Percentiles rank a stretch among this genome's conserved stretches.
phyloP scores from a whole-genome alignment of 1,140 invertebrate genomes.

The Drosophila trapezifrons region DNA sequence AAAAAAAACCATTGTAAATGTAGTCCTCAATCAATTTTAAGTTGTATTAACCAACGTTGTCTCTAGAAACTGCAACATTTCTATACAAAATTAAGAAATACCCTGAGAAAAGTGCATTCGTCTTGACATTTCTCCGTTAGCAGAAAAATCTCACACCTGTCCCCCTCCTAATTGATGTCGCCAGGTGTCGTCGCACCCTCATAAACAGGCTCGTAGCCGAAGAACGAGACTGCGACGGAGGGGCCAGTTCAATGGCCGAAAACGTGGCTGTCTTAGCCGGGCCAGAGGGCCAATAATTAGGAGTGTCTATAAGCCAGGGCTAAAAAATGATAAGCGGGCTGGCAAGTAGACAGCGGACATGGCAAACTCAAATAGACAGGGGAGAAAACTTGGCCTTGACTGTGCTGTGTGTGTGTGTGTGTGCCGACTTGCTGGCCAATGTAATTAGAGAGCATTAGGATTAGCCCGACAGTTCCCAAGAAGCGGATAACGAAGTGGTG shows the following conservation, averaged over 20 bases:
- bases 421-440: constrained; percentile 53
- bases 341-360: constrained; percentile 64
- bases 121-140: constrained; percentile 38
- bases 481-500: constrained; percentile 46
- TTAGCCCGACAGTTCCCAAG: constrained; percentile 59
- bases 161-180: constrained; percentile 46
- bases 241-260: constrained; percentile 55
- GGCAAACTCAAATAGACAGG: constrained; percentile 42
- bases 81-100: background rate
- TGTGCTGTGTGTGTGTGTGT: constrained; percentile 37
- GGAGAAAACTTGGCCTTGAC: constrained; percentile 41
- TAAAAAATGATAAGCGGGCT: constrained; percentile 70
- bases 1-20: background rate
- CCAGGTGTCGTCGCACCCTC: constrained; percentile 43
- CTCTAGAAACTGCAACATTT: background rate
- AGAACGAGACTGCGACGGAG: background rate
- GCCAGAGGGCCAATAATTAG: constrained; percentile 70
- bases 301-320: constrained; percentile 46
- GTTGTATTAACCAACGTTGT: no score
- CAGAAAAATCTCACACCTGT: background rate
- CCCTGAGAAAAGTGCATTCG: constrained; percentile 12
- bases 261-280: constrained; percentile 5
- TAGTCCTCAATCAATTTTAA: no score
- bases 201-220: constrained; percentile 23
- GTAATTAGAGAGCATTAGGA: constrained; percentile 81